Conservation (phyloP, 2,113 vertebrate species). For the Cryptotis parvus region DNA sequence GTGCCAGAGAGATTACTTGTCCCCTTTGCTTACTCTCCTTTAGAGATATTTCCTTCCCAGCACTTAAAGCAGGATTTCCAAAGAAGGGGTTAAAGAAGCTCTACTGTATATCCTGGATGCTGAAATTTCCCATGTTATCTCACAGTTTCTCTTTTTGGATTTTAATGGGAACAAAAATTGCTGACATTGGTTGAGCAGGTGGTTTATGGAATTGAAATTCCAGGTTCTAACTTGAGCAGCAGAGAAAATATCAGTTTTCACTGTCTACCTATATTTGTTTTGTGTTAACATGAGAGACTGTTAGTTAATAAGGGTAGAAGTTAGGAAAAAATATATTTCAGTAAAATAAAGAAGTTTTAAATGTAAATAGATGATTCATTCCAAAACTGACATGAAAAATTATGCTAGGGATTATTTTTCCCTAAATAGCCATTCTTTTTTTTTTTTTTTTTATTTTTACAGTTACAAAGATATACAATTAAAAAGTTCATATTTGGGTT, state of each 20-base stretch:
- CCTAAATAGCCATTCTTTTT: not conserved
- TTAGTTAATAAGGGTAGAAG: not conserved
- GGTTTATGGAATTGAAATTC: not conserved
- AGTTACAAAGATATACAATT: too few species aligned
- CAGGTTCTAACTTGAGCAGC: not conserved
- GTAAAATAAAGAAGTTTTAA: conserved; percentile 18
- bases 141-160: not conserved
- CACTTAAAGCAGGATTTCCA: not conserved
- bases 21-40: not conserved
- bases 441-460: conserved; percentile 28
- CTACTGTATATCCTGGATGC: not conserved
- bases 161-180: not conserved
- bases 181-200: not conserved
- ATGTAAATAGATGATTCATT: not conserved
- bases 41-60: conserved; percentile 50
- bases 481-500: too few species aligned
- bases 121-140: not conserved
- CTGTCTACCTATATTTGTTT: not conserved
- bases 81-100: not conserved
- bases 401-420: not conserved
- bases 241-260: not conserved
- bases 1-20: not conserved
- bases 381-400: not conserved
- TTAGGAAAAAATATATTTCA: not conserved
- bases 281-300: not conserved